Conservation (phyloP, 2,888 invertebrate genomes). For the Dimorphilus gyrociliatus region DNA sequence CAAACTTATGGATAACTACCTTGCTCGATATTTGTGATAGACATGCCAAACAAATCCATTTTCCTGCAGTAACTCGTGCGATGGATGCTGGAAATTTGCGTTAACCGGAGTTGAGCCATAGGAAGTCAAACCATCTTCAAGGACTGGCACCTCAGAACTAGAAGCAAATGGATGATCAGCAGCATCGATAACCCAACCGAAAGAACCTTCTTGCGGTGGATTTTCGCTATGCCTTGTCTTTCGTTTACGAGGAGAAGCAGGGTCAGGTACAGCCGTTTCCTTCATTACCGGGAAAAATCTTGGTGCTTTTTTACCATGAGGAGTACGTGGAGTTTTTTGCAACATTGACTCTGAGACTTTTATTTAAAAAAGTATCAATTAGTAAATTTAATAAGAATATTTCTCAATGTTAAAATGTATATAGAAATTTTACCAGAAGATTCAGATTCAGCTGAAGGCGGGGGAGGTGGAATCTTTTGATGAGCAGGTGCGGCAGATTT, state of each 20-base stretch:
- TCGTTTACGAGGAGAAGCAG: slow-evolving; percentile 34
- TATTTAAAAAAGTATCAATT: not conserved
- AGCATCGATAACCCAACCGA: slow-evolving; percentile 83
- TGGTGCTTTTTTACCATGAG: slow-evolving; percentile 43
- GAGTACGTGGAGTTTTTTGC: slow-evolving; percentile 18
- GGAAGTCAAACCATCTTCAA: no score
- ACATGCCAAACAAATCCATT: slow-evolving; percentile 95
- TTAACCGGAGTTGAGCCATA: slow-evolving; percentile 66
- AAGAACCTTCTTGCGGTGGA: slow-evolving; percentile 76
- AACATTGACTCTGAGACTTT: slow-evolving; percentile 1
- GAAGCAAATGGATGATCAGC: slow-evolving; percentile 30
- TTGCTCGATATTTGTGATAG: slow-evolving; percentile 84
- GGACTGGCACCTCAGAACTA: no score
- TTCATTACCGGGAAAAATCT: slow-evolving; percentile 89
- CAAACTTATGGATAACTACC: slow-evolving; percentile 51
- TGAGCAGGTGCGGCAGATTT: slow-evolving; percentile 41
- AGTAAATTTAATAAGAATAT: no score
- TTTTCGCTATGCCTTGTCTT: slow-evolving; percentile 53
- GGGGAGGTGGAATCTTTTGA: slow-evolving; percentile 56
- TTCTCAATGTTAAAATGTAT: no score
- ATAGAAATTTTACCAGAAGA: no score
- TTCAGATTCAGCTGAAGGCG: no score
- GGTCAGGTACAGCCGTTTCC: slow-evolving; percentile 42
- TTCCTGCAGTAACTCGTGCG: slow-evolving; percentile 78
- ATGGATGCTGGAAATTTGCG: slow-evolving; percentile 85